phyloP scores from a whole-genome alignment of 2,888 invertebrate genomes.

The Campoplex nolae region DNA sequence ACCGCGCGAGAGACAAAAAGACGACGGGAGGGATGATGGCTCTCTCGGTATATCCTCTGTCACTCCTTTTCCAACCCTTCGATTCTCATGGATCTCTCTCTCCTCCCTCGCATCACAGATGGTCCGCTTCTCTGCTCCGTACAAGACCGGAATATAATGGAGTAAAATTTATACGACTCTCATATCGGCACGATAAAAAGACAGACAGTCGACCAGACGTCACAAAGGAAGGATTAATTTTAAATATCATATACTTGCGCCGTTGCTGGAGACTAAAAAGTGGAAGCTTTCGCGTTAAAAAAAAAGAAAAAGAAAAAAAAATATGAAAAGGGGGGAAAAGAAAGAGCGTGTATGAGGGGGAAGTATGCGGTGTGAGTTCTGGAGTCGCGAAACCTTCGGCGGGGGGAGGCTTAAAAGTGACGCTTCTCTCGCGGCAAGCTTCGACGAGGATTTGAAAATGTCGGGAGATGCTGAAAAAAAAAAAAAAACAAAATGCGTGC shows the following conservation, averaged over 20 bases:
- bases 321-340: background rate
- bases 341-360: constrained; percentile 1
- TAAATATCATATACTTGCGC: constrained; percentile 80
- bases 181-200: constrained; percentile 83
- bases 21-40: constrained; percentile 65
- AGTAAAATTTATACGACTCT: constrained; percentile 83
- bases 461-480: constrained; percentile 29
- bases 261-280: constrained; percentile 75
- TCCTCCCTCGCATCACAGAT: constrained; percentile 26
- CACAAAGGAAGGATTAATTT: constrained; percentile 84
- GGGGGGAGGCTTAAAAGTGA: constrained; percentile 59
- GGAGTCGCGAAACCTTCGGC: constrained; percentile 37
- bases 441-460: constrained; percentile 52
- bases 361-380: constrained; percentile 25
- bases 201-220: constrained; percentile 78
- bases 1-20: constrained; percentile 78
- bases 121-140: constrained; percentile 33
- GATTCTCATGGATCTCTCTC: constrained; percentile 43
- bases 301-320: background rate
- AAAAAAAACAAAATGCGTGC: background rate
- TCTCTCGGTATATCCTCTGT: constrained; percentile 62
- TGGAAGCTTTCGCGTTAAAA: constrained; percentile 68
- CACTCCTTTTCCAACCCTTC: constrained; percentile 61
- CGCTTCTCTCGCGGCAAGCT: constrained; percentile 50
- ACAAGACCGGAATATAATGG: constrained; percentile 77